Base-by-base conservation (phyloP, 2,888 invertebrate species). In the Spisula solida region DNA sequence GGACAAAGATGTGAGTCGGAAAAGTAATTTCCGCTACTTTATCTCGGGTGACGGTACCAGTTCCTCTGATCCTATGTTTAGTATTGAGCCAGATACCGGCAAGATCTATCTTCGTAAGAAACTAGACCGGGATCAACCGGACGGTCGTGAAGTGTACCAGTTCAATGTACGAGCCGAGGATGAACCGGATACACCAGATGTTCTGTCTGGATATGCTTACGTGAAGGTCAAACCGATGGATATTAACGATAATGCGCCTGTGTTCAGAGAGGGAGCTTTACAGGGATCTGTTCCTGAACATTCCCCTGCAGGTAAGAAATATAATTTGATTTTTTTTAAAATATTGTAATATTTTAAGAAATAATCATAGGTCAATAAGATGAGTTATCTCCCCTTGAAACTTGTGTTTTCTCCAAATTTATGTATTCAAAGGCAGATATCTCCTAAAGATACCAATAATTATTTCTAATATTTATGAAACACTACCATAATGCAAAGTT, bases 241-340 rank as follows among this genome's bases (percentile, higher is more conserved):
- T 97, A 99, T 99, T 96, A 99, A 99, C 97, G 99, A 99, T 97
- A 99, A 99, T 97, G 98, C 98, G 12, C 99, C 99, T n/a, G 98
- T 98, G 95, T 99, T 99, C 90, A 94, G 94, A 60, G 88, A 91
- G 20, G 94, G 90, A 31, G 90, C 93, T 6, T 89, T 96, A 56
- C 92, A 93, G 20, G 96, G 96, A 31, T 93, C 99, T 97, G 99
- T 99, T 31, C 99, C 99, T 0, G 99, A 99, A 97, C 99, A 99
- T 96, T 99, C 99, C 94, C 98, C 98, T 20, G 98, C 98, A 94
- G 97, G 98, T 97, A 94, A 94, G 14, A 18, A 5, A 41, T 41
- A 41, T 41, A 41, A 41, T 41, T 2, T 5, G 41, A 41, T 5
- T 41, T 41, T 41, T n/a, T n/a, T n/a, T n/a, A n/a, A n/a, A n/a